Conservation (phyloP, 2,797 vertebrate species). For the Karalla daura region DNA sequence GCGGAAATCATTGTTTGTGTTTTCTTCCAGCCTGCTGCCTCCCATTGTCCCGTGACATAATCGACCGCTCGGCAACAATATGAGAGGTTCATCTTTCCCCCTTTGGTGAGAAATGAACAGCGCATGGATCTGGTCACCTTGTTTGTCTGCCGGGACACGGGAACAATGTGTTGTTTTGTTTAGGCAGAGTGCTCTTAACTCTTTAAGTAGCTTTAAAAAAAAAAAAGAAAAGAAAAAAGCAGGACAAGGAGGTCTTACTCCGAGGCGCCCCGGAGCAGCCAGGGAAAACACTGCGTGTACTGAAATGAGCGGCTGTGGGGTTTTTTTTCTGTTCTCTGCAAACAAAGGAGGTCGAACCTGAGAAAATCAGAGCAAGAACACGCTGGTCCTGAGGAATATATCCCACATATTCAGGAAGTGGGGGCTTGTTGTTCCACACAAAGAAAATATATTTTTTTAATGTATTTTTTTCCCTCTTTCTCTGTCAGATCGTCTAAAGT, state of each 20-base stretch:
- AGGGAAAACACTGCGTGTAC: constrained; percentile 27
- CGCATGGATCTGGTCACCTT: constrained; percentile 57
- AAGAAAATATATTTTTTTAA: constrained; percentile 13
- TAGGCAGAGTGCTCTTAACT: constrained; percentile 65
- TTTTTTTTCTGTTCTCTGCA: constrained; percentile 40
- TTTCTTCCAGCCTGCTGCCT: constrained; percentile 62
- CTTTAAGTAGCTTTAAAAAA: constrained; percentile 54
- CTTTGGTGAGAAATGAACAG: constrained; percentile 59
- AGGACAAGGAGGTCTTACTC: constrained; percentile 56
- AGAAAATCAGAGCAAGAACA: not conserved
- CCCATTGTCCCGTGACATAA: constrained; percentile 68
- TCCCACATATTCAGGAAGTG: constrained; percentile 5
- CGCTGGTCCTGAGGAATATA: constrained; percentile 4
- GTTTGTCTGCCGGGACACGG: constrained; percentile 53
- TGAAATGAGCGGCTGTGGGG: constrained; percentile 31
- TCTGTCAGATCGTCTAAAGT: constrained; percentile 25
- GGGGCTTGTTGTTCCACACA: not conserved
- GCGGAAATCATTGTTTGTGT: constrained; percentile 79
- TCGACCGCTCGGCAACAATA: constrained; percentile 65
- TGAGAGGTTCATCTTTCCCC: constrained; percentile 63
- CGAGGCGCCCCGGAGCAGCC: constrained; percentile 5
- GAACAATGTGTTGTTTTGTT: constrained; percentile 61
- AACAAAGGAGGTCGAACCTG: constrained; percentile 33
- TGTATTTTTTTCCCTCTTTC: not conserved
- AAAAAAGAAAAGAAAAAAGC: constrained; percentile 43